A percentile compares a stretch with the other conserved stretches of the same genome.
phyloP scores from a whole-genome alignment of 2,113 vertebrate species.

The Dolichallabes microphthalmus region DNA sequence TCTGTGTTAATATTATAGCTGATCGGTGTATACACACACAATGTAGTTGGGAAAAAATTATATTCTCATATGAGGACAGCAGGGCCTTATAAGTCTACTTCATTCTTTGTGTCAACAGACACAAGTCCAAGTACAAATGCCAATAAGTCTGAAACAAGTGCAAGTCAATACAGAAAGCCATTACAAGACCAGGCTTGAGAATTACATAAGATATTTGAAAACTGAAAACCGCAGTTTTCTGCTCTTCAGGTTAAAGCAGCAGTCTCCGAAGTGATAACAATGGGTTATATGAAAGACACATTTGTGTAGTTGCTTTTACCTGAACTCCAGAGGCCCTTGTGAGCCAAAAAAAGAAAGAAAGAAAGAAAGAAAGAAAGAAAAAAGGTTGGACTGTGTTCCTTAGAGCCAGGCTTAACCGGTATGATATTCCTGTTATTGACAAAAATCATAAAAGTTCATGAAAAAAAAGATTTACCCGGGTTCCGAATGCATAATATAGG shows the following conservation, averaged over 20 bases:
- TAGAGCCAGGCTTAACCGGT: not conserved
- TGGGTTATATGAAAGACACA: not conserved
- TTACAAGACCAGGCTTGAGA: not conserved
- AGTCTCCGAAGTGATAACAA: not conserved
- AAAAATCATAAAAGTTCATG: not conserved
- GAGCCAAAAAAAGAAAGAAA: not conserved
- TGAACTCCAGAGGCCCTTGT: not conserved
- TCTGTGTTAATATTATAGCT: too few species aligned
- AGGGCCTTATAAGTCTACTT: not conserved
- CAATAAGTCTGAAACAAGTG: not conserved
- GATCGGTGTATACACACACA: too few species aligned
- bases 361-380: not conserved
- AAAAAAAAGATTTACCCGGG: not conserved
- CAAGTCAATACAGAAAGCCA: not conserved
- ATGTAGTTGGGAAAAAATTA: too few species aligned
- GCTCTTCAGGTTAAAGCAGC: not conserved
- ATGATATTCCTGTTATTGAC: not conserved
- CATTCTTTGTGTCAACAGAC: not conserved
- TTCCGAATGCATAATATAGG: not conserved
- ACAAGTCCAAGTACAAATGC: not conserved
- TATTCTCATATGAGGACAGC: too few species aligned
- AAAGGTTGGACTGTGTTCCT: not conserved
- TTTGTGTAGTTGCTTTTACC: not conserved
- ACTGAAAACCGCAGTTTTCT: not conserved
- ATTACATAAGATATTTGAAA: not conserved